Percentiles rank a stretch among this genome's conserved stretches.
phyloP scores from a whole-genome alignment of 2,797 vertebrate species.

The Phrynocephalus guinanensis region DNA sequence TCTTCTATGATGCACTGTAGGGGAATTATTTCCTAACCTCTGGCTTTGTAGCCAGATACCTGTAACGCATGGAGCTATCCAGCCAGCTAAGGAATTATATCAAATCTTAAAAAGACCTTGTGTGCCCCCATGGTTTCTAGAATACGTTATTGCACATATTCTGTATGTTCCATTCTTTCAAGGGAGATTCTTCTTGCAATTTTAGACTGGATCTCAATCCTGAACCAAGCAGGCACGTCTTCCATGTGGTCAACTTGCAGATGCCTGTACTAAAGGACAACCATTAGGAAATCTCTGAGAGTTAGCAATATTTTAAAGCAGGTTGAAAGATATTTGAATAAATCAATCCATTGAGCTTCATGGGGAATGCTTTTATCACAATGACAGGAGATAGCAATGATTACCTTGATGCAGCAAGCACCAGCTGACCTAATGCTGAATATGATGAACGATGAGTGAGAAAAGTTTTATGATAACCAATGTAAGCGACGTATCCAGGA shows the following conservation, averaged over 20 bases:
- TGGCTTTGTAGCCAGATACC: too few relatives aligned
- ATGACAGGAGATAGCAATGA: background rate
- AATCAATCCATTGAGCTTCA: background rate
- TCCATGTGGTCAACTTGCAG: background rate
- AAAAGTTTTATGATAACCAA: background rate
- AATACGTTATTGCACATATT: background rate
- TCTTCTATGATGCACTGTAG: too few relatives aligned
- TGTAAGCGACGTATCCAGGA: background rate
- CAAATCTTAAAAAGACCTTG: too few relatives aligned
- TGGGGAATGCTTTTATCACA: conserved; percentile 2
- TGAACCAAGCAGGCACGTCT: background rate
- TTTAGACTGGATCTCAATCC: background rate
- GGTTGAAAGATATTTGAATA: conserved; percentile 14
- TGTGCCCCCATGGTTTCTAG: too few relatives aligned
- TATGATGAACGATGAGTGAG: background rate
- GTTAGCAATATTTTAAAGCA: conserved; percentile 38
- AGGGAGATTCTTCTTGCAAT: background rate
- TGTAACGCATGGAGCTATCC: too few relatives aligned
- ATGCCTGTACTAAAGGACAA: background rate
- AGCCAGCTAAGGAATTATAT: too few relatives aligned
- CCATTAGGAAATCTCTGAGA: background rate
- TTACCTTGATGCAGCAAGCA: background rate
- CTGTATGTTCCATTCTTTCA: background rate
- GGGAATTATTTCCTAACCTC: too few relatives aligned
- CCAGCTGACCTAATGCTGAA: conserved; percentile 25